Base-by-base conservation (phyloP, 1,140 invertebrate species). In the Dendroctonus ponderosae region DNA sequence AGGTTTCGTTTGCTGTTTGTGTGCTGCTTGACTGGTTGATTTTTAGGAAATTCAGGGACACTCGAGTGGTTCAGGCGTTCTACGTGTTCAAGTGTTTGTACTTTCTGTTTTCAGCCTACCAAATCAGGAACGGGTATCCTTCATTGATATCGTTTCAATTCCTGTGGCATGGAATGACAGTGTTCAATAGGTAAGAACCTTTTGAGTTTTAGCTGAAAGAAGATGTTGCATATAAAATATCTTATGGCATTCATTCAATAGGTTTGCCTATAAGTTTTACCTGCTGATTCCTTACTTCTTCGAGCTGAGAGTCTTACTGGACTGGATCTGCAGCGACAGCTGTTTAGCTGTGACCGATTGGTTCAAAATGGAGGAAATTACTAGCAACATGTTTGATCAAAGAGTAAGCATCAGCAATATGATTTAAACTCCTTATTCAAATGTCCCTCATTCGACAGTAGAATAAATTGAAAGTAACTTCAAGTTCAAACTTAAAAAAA, bases 331-430 rank as follows among this genome's bases (percentile, higher is more conserved):
- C 39, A 68, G 60, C 11, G 66, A 68, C 15, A 62, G 60, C 8
- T 57, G 26, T 15, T 46, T 68, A 5, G 56, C 38, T 6, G 54
- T 68, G 14, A 48, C n/a, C 14, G 59, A 62, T n/a, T 68, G 60
- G 59, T 63, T 68, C 38, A 68, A 68, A 42, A 63, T 68, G 52
- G 66, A 68, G 46, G 60, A 62, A 37, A 68, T 68, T 9, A 68
- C 46, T 6, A 11, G 50, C 7, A 63, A 57, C 12, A 58, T 68
- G 0, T 68, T 62, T 46, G 52, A 57, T 37, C 66, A 68, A 63
- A 56, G 38, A 7, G 66, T 68, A 60, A 56, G 26, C 26, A 26
- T 26, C 1, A 26, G 51, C 1, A 12, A 2, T 2, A 26, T 26
- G 26, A 26, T 26, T 26, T 26, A 26, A 26, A 26, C 3, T 3